Evolutionary conservation across 2,797 vertebrate species (phyloP).

Genomic region (Kryptolebias ocellatus): DNA sequence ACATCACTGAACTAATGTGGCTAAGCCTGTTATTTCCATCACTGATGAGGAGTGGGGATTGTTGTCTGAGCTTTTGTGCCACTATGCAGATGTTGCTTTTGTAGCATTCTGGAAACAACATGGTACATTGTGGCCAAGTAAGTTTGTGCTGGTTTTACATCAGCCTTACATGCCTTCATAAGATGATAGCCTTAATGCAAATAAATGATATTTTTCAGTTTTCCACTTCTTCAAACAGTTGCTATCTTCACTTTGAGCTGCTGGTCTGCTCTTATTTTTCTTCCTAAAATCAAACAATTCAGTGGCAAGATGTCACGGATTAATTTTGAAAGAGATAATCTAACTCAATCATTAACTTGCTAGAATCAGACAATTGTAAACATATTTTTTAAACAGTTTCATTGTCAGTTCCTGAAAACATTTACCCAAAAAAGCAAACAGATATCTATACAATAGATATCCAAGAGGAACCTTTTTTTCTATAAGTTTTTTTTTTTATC

Average conservation of each 20-base stretch:
- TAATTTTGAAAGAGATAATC: background rate
- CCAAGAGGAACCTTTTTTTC: background rate
- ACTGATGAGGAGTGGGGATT: background rate
- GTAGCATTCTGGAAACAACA: background rate
- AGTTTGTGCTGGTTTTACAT: background rate
- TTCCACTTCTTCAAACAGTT: background rate
- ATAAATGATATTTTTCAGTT: background rate
- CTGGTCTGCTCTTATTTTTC: background rate
- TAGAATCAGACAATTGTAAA: too few species aligned
- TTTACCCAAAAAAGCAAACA: background rate
- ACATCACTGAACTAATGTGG: background rate
- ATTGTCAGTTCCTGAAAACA: background rate
- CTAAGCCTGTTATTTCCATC: background rate
- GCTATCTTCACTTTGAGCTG: conserved; percentile 3
- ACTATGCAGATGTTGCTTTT: too few species aligned
- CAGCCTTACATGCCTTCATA: background rate
- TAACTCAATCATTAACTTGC: too few species aligned
- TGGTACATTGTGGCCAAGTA: background rate
- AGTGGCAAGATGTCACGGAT: background rate
- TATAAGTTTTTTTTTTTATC: background rate
- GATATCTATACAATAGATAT: background rate
- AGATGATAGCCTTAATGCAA: conserved; percentile 12
- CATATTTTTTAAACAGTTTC: background rate
- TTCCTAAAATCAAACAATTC: background rate
- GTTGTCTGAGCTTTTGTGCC: too few species aligned